A percentile compares a stretch with the other conserved stretches of the same genome.
Evolutionary conservation across 2,113 vertebrate genomes (phyloP).

Genomic region (Heterocephalus glaber): DNA sequence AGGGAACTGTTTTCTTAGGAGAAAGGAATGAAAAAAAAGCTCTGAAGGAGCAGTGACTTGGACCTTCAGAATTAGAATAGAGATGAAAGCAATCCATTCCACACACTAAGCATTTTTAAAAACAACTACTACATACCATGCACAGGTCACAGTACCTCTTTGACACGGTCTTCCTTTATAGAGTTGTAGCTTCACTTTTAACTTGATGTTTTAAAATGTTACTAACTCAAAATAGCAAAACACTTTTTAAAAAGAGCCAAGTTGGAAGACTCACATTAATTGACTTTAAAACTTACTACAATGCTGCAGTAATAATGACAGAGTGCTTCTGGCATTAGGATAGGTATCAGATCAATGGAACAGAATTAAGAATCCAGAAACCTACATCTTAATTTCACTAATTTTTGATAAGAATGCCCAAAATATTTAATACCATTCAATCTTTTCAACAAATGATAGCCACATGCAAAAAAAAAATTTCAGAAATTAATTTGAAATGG

Average conservation of each 20-base stretch:
- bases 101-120: background rate
- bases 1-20: background rate
- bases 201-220: constrained; percentile 14
- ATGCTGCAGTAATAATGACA: background rate
- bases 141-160: background rate
- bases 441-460: background rate
- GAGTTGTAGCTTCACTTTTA: constrained; percentile 9
- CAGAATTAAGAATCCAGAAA: constrained; percentile 8
- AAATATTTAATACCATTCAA: background rate
- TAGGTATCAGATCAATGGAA: background rate
- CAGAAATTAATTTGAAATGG: background rate
- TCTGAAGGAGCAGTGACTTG: background rate
- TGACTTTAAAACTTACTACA: constrained; percentile 8
- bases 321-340: background rate
- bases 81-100: background rate
- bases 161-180: background rate
- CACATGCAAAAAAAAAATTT: background rate
- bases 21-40: background rate
- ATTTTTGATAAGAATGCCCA: background rate
- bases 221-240: background rate
- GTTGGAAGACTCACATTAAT: background rate
- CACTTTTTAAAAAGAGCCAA: background rate
- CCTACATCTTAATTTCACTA: background rate
- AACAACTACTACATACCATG: background rate
- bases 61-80: background rate